These are phyloP conservation scores for Galeruca laticollis DNA, from an alignment of 2,888 invertebrate species.

Conservation along the genomic window DNA sequence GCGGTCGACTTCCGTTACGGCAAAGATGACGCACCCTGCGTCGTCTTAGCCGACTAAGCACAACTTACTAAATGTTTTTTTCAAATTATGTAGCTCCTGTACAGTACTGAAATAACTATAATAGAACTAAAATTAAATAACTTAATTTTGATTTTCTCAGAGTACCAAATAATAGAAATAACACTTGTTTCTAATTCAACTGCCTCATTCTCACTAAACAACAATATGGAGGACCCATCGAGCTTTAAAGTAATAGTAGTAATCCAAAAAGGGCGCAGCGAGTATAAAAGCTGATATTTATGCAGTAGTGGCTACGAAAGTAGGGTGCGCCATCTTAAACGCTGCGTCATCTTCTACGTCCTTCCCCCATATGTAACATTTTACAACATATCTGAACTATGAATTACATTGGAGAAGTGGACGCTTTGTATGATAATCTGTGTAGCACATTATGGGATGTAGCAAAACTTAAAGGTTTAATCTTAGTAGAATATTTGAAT, in stretches of 20 bases:
- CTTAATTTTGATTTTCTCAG: slow-evolving; percentile 10
- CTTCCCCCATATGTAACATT: too few relatives aligned
- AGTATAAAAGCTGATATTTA: slow-evolving; percentile 12
- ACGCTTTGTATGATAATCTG: too few relatives aligned
- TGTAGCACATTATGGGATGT: too few relatives aligned
- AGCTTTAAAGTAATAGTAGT: too few relatives aligned
- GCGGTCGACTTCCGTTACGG: neutral
- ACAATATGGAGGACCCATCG: slow-evolving; percentile 14
- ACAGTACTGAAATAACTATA: neutral
- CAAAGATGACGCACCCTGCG: neutral
- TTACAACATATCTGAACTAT: too few relatives aligned
- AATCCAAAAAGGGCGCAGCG: slow-evolving; percentile 3
- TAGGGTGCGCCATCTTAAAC: too few relatives aligned
- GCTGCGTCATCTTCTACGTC: slow-evolving; percentile 14
- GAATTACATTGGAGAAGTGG: too few relatives aligned
- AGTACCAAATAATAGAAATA: slow-evolving; percentile 3
- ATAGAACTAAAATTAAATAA: slow-evolving; percentile 1
- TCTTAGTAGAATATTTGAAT: too few relatives aligned
- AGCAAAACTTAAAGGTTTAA: too few relatives aligned
- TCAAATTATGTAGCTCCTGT: too few relatives aligned
- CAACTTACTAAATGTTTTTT: too few relatives aligned
- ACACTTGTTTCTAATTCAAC: neutral
- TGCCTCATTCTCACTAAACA: slow-evolving; percentile 7
- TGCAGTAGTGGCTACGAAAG: slow-evolving; percentile 4
- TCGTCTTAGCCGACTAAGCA: too few relatives aligned